Percentiles rank a stretch among this genome's conserved stretches.
These are phyloP conservation scores for Neostethus bicornis DNA, from an alignment of 2,797 vertebrate species.

Conservation along the genomic window DNA sequence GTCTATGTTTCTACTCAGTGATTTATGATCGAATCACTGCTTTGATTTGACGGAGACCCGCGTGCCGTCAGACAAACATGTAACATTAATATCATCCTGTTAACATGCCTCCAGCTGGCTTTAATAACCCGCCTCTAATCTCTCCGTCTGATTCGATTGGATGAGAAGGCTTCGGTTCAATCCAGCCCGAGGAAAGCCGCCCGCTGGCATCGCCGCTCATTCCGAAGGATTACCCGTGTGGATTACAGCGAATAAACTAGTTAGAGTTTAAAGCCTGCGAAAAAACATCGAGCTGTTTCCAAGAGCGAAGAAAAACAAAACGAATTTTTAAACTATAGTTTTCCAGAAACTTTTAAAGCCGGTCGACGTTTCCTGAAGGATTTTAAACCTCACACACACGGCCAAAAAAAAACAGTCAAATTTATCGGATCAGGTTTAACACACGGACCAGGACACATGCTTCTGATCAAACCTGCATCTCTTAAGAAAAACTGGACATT, in stretches of 20 bases:
- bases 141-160: constrained; percentile 57
- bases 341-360: constrained; percentile 21
- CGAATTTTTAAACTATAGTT: constrained; percentile 16
- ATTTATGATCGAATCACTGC: neutral
- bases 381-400: too few species aligned
- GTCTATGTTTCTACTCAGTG: constrained; percentile 10
- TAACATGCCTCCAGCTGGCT: constrained; percentile 55
- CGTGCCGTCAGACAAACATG: constrained; percentile 22
- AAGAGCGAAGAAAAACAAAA: constrained; percentile 13
- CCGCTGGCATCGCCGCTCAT: constrained; percentile 51
- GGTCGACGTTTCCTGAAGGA: constrained; percentile 1
- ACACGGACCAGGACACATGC: too few species aligned
- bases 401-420: too few species aligned
- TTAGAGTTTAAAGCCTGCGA: constrained; percentile 39
- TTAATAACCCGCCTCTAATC: constrained; percentile 54
- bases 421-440: too few species aligned
- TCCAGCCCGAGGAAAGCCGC: constrained; percentile 39
- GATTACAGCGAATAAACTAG: constrained; percentile 27
- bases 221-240: constrained; percentile 46
- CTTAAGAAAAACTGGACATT: too few species aligned
- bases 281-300: constrained; percentile 46
- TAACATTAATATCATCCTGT: constrained; percentile 38
- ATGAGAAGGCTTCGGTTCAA: constrained; percentile 51
- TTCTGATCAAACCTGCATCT: too few species aligned
- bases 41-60: neutral